Base-by-base conservation (phyloP, 2,888 invertebrate genomes). In the Parascotia fuliginaria region DNA sequence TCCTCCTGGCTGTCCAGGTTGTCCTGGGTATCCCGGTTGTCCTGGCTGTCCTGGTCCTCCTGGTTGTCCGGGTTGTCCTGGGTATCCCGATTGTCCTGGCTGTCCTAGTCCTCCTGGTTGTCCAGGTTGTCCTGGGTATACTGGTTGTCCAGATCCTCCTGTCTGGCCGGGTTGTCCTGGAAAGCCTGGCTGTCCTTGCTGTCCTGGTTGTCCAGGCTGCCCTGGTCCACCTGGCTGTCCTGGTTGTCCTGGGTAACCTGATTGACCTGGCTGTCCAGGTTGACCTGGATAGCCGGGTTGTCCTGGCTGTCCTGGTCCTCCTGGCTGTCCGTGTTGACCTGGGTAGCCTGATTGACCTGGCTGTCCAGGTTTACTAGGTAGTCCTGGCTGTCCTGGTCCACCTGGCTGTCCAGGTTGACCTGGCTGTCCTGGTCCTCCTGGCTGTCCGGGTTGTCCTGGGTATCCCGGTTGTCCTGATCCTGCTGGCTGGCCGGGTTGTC, bases 201-300 rank as follows among this genome's bases (percentile, higher is more conserved):
- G 41, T 3, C 55, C 55, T 5, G 42, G 45, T 7, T 43, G 43
- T 14, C 55, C 55, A 5, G 5, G 48, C 6, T 42, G 27, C 9
- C 37, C 48, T 7, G 42, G 47, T n/a, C 37, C 33, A 29, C 42
- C 28, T 14, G 41, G 32, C 9, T 42, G 13, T 1, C 41, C 33
- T 0, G 41, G 32, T 11, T 34, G 16, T 0, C 27, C 34, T 15
- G 41, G 41, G 9, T 14, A 1, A 0, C 41, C 41, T n/a, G 33
- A 33, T 15, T 42, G 32, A 13, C 41, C 41, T n/a, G n/a, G n/a
- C n/a, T n/a, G n/a, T n/a, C n/a, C n/a, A 2, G 41, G 41, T 7
- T 33, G 11, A 5, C 33, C 42, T 9, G 33, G 16, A n/a, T 34
- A 15, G 2, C 16, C 33, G 13, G 13, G 13, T 5, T 40, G n/a